A percentile compares a stretch with the other conserved stretches of the same genome.
Evolutionary conservation across 2,888 invertebrate species (phyloP).

Genomic region (Acanthococcus lagerstroemiae): DNA sequence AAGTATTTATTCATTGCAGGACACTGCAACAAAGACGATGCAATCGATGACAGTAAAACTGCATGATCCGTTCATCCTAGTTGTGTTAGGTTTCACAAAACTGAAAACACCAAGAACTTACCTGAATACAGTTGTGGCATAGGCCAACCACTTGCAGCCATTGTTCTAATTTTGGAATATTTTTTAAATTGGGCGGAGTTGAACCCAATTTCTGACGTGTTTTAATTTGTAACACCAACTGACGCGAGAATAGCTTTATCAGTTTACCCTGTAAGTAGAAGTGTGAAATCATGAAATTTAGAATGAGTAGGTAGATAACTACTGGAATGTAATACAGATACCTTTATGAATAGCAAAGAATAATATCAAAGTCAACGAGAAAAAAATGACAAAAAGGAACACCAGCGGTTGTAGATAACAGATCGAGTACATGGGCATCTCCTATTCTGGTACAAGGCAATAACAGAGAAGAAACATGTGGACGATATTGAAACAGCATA

Average conservation of each 20-base stretch:
- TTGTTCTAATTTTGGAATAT: conserved; percentile 72
- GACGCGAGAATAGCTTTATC: conserved; percentile 82
- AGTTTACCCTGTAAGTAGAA: conserved; percentile 64
- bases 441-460: no score
- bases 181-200: conserved; percentile 48
- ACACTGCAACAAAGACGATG: neutral
- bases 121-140: conserved; percentile 59
- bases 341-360: no score
- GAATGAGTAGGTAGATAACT: no score
- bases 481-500: no score
- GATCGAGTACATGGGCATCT: no score
- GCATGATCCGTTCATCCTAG: neutral
- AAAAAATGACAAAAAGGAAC: no score
- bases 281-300: no score
- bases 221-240: conserved; percentile 75
- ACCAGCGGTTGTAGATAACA: no score
- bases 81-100: no score
- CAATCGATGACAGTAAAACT: neutral
- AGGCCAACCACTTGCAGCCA: conserved; percentile 90
- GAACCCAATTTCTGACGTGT: conserved; percentile 54
- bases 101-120: conserved; percentile 39
- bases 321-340: no score
- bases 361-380: no score
- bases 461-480: neutral
- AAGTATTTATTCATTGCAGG: no score